Percentiles rank a stretch among this genome's conserved stretches.
Conservation (phyloP, 64 coral and sea anemone genomes). For the Pocillopora damicornis region DNA sequence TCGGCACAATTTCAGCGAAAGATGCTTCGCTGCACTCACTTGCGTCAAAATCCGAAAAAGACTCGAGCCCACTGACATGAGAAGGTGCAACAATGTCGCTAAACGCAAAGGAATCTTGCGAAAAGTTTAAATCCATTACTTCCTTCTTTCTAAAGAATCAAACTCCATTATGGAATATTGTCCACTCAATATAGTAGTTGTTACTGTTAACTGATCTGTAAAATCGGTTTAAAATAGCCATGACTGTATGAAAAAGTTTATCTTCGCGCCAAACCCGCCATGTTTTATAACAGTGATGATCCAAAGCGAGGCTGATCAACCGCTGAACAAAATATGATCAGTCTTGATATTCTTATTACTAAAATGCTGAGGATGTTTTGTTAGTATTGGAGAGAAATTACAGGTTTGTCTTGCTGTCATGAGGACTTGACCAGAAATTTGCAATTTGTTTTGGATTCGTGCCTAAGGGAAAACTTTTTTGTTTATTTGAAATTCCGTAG, state of each 20-base stretch:
- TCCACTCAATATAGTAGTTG: not conserved
- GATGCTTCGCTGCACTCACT: conserved; percentile 45
- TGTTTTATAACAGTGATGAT: conserved; percentile 28
- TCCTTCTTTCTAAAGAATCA: not conserved
- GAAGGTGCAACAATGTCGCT: conserved; percentile 76
- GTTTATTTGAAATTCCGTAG: not conserved
- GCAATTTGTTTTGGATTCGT: no score
- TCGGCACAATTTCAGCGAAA: conserved; percentile 19
- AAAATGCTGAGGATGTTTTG: not conserved
- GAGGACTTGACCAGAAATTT: no score
- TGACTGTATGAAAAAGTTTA: not conserved
- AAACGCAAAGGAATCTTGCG: conserved; percentile 81
- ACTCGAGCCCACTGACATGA: conserved; percentile 81
- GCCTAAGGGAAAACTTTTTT: not conserved
- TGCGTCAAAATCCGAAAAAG: conserved; percentile 87
- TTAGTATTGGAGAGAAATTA: not conserved
- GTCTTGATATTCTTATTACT: conserved; percentile 7
- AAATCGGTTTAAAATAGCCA: not conserved
- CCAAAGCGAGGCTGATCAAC: conserved; percentile 22
- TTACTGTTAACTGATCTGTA: not conserved
- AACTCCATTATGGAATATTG: not conserved
- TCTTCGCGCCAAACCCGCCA: conserved; percentile 47
- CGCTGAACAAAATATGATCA: conserved; percentile 25
- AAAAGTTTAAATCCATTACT: conserved; percentile 71
- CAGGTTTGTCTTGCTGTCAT: not conserved